These are phyloP conservation scores for Pteromalus puparum DNA, from an alignment of 1,140 invertebrate species.

Conservation along the genomic window DNA sequence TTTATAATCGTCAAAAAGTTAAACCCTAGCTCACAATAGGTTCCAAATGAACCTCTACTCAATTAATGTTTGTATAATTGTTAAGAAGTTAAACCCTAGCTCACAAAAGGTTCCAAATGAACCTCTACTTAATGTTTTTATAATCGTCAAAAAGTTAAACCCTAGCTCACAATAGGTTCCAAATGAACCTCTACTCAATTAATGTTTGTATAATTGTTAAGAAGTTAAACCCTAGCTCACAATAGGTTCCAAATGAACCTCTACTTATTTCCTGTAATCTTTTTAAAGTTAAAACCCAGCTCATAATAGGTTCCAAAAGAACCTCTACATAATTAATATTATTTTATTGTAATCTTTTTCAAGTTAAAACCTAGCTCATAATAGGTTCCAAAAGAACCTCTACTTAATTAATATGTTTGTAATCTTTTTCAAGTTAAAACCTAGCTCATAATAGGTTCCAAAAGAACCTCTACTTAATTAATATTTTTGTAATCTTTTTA, in stretches of 20 bases:
- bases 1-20: background rate
- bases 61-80: background rate
- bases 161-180: slow-evolving; percentile 17
- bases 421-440: background rate
- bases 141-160: background rate
- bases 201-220: background rate
- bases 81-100: background rate
- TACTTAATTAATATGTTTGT: background rate
- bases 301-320: slow-evolving; percentile 15
- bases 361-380: slow-evolving; percentile 23
- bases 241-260: background rate
- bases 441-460: slow-evolving; percentile 29
- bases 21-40: slow-evolving; percentile 12
- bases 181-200: slow-evolving; percentile 11
- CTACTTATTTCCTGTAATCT: background rate
- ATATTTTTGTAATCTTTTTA: background rate
- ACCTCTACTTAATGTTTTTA: background rate
- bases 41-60: background rate
- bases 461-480: slow-evolving; percentile 6
- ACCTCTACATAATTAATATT: background rate
- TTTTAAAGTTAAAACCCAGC: background rate
- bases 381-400: slow-evolving; percentile 22
- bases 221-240: slow-evolving; percentile 18
- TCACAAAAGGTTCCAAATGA: slow-evolving; percentile 15
- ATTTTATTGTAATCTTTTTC: background rate